A percentile compares a stretch with the other conserved stretches of the same genome.
Conservation (phyloP, 2,797 vertebrate genomes). For the Telmatherina bonti region DNA sequence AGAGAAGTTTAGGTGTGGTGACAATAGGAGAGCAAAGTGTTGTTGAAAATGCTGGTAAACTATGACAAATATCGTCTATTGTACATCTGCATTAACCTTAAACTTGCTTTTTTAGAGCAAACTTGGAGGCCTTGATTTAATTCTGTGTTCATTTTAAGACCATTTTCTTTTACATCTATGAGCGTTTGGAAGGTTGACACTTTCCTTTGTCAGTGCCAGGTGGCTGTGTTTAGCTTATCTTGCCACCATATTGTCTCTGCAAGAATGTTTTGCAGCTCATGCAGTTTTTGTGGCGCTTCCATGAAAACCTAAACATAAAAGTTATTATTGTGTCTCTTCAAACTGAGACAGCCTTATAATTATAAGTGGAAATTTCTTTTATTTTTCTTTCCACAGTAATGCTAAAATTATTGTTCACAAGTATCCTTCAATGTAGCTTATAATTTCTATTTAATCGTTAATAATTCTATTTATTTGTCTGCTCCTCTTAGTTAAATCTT, state of each 20-base stretch:
- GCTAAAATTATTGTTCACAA: slow-evolving; percentile 21
- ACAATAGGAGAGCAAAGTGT: slow-evolving; percentile 3
- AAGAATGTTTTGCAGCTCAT: slow-evolving; percentile 37
- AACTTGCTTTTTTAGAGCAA: slow-evolving; percentile 9
- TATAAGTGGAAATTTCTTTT: slow-evolving; percentile 26
- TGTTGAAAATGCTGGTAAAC: slow-evolving; percentile 7
- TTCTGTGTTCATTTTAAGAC: slow-evolving; percentile 22
- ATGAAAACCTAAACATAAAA: slow-evolving; percentile 48
- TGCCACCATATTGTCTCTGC: slow-evolving; percentile 48
- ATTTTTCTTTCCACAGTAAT: slow-evolving; percentile 24
- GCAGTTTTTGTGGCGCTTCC: slow-evolving; percentile 49
- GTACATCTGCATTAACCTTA: slow-evolving; percentile 16
- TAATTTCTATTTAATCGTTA: not conserved
- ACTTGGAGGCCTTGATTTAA: slow-evolving; percentile 23
- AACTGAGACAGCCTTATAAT: slow-evolving; percentile 60
- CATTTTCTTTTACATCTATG: slow-evolving; percentile 22
- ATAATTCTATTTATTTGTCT: slow-evolving; percentile 2
- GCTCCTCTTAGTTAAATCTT: slow-evolving; percentile 34
- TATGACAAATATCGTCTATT: not conserved
- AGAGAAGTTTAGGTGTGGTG: slow-evolving; percentile 9
- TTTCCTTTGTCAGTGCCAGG: slow-evolving; percentile 37
- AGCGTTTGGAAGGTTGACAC: slow-evolving; percentile 36
- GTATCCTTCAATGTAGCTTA: slow-evolving; percentile 16
- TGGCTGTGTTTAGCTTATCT: slow-evolving; percentile 48
- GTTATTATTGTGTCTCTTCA: slow-evolving; percentile 41